These are phyloP conservation scores for Drymonia ruficornis DNA, from an alignment of 2,888 invertebrate species.

Conservation along the genomic window DNA sequence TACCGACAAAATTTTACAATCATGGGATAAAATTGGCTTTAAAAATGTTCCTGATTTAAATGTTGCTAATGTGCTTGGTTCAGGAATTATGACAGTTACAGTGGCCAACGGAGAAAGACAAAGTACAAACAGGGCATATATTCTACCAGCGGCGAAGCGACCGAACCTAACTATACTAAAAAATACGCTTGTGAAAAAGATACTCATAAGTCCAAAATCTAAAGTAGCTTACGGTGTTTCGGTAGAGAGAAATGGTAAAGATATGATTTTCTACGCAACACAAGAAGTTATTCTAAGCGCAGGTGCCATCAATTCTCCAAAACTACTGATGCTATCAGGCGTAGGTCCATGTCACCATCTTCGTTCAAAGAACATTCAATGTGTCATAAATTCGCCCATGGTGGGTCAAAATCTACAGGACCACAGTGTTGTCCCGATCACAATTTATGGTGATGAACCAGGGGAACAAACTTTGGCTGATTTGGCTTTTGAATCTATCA, in stretches of 20 bases:
- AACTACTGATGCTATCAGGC: conserved; percentile 76
- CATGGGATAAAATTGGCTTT: conserved; percentile 70
- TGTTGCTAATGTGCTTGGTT: conserved; percentile 64
- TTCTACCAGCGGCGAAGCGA: conserved; percentile 50
- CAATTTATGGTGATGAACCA: not conserved
- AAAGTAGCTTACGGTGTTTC: conserved; percentile 66
- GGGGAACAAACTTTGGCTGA: not conserved
- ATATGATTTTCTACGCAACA: conserved; percentile 39
- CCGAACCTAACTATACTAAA: conserved; percentile 66
- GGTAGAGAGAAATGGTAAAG: conserved; percentile 42
- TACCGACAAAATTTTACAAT: conserved; percentile 45
- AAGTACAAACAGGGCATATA: conserved; percentile 77
- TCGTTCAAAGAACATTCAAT: not conserved
- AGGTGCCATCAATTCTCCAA: conserved; percentile 72
- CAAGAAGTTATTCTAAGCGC: conserved; percentile 76
- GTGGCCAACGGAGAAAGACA: conserved; percentile 69
- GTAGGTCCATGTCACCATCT: conserved; percentile 60
- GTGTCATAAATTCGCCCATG: conserved; percentile 17
- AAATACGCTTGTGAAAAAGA: conserved; percentile 73
- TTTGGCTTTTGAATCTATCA: not conserved
- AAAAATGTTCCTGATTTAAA: conserved; percentile 59
- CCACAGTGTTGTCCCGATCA: conserved; percentile 18
- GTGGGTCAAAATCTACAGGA: conserved; percentile 28
- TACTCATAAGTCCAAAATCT: conserved; percentile 71
- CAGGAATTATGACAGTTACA: conserved; percentile 68